Base-by-base conservation (phyloP, 2,888 invertebrate genomes). In the Erebia epiphron region DNA sequence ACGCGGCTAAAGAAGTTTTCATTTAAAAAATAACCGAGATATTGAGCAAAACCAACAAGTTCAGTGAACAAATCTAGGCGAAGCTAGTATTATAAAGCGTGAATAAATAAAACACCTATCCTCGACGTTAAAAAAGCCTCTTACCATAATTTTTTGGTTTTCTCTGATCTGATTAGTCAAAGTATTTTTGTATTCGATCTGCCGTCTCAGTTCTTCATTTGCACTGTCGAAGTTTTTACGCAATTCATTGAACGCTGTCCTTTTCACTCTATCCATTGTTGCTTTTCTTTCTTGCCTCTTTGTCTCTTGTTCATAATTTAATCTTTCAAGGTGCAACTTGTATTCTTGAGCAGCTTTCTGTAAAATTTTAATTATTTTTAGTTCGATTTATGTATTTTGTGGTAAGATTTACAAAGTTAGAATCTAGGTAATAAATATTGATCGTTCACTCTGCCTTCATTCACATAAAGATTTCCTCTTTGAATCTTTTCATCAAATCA, bases 321-420 rank as follows among this genome's bases (percentile, higher is more conserved):
- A 79, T 21, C 82, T 79, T 67, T 88, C 82, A 66, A 90, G 71
- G 73, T 90, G 81, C 10, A 73, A 81, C 71, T 79, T 85, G 79
- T 92, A 93, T 75, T 90, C 88, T 79, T 83, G 78, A 1, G 83
- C 78, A 46, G 86, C 83, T 83, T 84, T 86, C 92, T 93, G 73
- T 21, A 70, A 68, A 68, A 68, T 10, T 52, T n/a, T 21, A 66
- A n/a, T 41, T n/a, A 16, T 14, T 35, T 35, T 35, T 35, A 35
- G 35, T 35, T 35, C 35, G 35, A 7, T 35, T 26, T 26, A 26
- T 26, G 3, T 26, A 26, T 26, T 26, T 26, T 26, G 2, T 26
- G 26, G 2, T 26, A n/a, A 35, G 35, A 7, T 35, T 35, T 35
- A 35, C 35, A 26, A 26, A 26, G 5, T 35, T 35, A 7, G 7